phyloP scores from a whole-genome alignment of 2,113 vertebrate species.

The Podocnemis expansa region DNA sequence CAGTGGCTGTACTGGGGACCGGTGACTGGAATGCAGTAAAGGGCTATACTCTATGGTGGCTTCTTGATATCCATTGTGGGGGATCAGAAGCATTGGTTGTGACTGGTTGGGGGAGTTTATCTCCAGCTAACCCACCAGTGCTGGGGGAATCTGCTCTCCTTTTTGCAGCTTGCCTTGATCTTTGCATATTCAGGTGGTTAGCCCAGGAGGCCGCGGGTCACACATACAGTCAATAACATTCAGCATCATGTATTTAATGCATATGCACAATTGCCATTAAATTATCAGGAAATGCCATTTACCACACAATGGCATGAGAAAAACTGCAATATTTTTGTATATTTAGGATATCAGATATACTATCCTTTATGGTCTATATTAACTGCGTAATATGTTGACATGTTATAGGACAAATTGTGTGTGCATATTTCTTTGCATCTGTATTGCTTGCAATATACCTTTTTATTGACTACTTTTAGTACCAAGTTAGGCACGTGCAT shows the following conservation, averaged over 20 bases:
- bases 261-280: neutral
- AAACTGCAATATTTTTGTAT: neutral
- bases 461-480: neutral
- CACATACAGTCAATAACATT: no score
- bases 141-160: no score
- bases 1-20: no score
- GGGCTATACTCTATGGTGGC: no score
- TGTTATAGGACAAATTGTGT: neutral
- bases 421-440: neutral
- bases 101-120: no score
- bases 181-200: no score
- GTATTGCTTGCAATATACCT: neutral
- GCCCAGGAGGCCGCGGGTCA: no score
- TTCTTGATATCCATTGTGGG: no score
- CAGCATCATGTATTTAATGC: neutral
- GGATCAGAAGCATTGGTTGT: no score
- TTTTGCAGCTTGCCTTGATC: no score
- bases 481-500: neutral
- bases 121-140: no score
- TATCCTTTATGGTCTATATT: neutral
- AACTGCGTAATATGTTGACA: neutral
- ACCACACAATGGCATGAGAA: neutral
- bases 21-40: no score
- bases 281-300: neutral
- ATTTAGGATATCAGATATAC: neutral